phyloP scores from a whole-genome alignment of 2,797 vertebrate genomes.

The Choloepus didactylus region DNA sequence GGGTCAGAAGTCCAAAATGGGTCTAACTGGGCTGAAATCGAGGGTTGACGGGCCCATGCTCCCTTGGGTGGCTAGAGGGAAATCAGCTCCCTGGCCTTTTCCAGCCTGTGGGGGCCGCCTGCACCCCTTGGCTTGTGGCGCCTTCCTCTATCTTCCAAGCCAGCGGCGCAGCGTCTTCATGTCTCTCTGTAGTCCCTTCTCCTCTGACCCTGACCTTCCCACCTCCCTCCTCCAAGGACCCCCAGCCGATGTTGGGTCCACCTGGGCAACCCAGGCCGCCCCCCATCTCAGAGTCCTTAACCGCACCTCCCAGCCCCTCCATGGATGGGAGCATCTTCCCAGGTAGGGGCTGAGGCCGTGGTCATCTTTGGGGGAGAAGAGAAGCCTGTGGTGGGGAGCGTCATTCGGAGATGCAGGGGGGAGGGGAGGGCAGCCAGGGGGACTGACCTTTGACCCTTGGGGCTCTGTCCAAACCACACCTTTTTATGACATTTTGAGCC shows the following conservation, averaged over 20 bases:
- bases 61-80: not conserved
- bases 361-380: not conserved
- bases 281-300: not conserved
- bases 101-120: not conserved
- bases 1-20: not conserved
- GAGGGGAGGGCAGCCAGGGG: too few relatives aligned
- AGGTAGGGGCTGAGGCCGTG: too few relatives aligned
- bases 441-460: too few relatives aligned
- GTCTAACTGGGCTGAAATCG: not conserved
- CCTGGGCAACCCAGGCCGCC: not conserved
- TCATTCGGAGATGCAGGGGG: not conserved
- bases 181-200: not conserved
- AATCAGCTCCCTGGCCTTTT: too few relatives aligned
- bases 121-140: not conserved
- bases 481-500: not conserved
- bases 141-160: not conserved
- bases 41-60: not conserved
- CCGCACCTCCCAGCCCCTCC: not conserved
- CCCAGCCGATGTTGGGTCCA: not conserved
- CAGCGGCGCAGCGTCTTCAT: too few relatives aligned
- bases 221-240: not conserved
- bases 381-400: not conserved
- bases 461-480: accelerated
- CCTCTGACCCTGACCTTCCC: not conserved
- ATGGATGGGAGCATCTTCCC: not conserved